Evolutionary conservation across 1,140 invertebrate genomes (phyloP).

Genomic region (Ostrea denselamellosa): DNA sequence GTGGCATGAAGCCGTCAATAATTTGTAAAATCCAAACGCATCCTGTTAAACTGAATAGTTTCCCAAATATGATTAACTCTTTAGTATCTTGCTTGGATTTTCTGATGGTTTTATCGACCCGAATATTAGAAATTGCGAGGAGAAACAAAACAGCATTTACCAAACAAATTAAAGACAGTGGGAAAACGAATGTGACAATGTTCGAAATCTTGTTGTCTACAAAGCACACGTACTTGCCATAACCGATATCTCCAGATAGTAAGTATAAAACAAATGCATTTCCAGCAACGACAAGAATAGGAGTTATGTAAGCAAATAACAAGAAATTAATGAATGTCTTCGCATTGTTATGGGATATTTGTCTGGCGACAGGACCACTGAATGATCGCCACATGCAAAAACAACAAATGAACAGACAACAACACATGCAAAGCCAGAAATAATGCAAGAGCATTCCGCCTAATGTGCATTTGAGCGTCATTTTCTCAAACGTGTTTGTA

Average conservation of each 20-base stretch:
- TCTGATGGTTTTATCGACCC: constrained; percentile 8
- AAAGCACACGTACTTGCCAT: constrained; percentile 33
- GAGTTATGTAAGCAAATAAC: neutral
- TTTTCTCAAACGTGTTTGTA: neutral
- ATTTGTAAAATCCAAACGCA: constrained; percentile 42
- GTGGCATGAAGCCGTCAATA: constrained; percentile 40
- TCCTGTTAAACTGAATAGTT: constrained; percentile 50
- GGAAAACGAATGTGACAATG: constrained; percentile 42
- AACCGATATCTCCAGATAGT: neutral
- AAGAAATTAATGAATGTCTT: neutral
- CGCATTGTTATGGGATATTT: neutral
- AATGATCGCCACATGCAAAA: neutral
- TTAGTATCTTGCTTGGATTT: neutral
- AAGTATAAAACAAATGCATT: neutral
- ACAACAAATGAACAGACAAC: neutral
- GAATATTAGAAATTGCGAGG: constrained; percentile 27
- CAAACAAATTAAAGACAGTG: constrained; percentile 32
- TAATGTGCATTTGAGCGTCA: neutral
- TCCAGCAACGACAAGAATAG: neutral
- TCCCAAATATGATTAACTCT: constrained; percentile 42
- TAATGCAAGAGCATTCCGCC: neutral
- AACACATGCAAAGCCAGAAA: neutral
- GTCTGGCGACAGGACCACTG: neutral
- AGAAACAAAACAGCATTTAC: constrained; percentile 45
- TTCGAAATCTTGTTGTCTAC: neutral